A percentile compares a stretch with the other conserved stretches of the same genome.
These are phyloP conservation scores for Altica lythri DNA, from an alignment of 2,888 invertebrate genomes.

Conservation along the genomic window DNA sequence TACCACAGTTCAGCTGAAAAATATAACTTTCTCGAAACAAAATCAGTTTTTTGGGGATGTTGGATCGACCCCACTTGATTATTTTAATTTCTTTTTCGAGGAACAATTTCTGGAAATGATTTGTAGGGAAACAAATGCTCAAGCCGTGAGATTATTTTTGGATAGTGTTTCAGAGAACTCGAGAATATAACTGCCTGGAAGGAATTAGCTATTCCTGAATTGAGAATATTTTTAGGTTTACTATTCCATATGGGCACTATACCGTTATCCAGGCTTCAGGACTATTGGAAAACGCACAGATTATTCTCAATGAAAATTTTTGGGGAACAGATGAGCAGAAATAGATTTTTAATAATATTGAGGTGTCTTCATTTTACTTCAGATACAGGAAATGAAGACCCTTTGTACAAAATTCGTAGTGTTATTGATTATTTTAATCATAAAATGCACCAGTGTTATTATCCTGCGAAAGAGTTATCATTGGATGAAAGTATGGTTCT, in stretches of 20 bases:
- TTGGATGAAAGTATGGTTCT: constrained; percentile 39
- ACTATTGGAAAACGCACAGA: constrained; percentile 31
- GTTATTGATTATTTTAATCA: constrained; percentile 49
- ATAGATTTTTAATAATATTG: constrained; percentile 30
- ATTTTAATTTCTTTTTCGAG: no score
- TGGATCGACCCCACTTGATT: constrained; percentile 4
- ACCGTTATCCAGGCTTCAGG: constrained; percentile 11
- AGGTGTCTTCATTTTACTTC: constrained; percentile 27
- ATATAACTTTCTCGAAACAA: constrained; percentile 1
- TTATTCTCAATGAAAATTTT: constrained; percentile 27
- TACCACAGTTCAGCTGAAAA: not conserved
- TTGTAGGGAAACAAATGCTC: constrained; percentile 15
- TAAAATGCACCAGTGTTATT: constrained; percentile 33
- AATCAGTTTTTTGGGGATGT: constrained; percentile 6
- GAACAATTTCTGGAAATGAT: constrained; percentile 7
- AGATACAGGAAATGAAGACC: constrained; percentile 17
- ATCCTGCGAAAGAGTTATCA: constrained; percentile 36
- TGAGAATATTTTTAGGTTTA: constrained; percentile 13
- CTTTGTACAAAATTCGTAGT: constrained; percentile 43
- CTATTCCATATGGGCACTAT: constrained; percentile 30
- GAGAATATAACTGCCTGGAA: constrained; percentile 19
- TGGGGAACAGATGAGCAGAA: constrained; percentile 27
- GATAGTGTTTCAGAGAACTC: not conserved
- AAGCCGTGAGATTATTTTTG: constrained; percentile 18
- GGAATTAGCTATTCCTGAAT: constrained; percentile 4